Evolutionary conservation across 2,113 vertebrate genomes (phyloP).

Genomic region (human): GRCh38 chr6:42415501-42416000

Average conservation of each 20-base stretch:
- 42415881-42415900: background rate
- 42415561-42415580: background rate
- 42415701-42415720: background rate
- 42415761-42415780: background rate
- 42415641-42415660: background rate
- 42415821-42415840: background rate
- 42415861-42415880: background rate
- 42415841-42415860: background rate
- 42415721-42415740: background rate
- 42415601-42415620: background rate
- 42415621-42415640: background rate
- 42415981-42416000: background rate
- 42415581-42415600: background rate
- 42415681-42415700: background rate
- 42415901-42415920: conserved; percentile 15
- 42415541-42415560: conserved; percentile 14
- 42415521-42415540: background rate
- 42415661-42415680: background rate
- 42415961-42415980: conserved; percentile 28
- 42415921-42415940: conserved; percentile 32
- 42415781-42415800: background rate
- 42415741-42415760: background rate
- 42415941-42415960: background rate
- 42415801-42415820: conserved; percentile 9
- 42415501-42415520: conserved; percentile 24